Conservation (phyloP, 2,888 invertebrate genomes). For the Yponomeuta malinellus region DNA sequence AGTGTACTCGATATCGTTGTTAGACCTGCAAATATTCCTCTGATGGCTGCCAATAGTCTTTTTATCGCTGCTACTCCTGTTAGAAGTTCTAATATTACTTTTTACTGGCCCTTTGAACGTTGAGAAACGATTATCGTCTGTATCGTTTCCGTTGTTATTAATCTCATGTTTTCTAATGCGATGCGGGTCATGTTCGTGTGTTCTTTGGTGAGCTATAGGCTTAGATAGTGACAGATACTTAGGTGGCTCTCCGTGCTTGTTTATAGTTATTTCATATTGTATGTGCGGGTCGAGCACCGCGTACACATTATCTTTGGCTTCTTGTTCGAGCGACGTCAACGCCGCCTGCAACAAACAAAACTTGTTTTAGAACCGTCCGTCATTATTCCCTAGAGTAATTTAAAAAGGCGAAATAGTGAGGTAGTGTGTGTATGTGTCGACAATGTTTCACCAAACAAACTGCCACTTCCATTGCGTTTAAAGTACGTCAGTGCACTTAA, state of each 20-base stretch:
- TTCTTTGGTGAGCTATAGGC: conserved; percentile 70
- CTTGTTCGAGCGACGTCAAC: conserved; percentile 66
- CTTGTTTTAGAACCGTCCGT: conserved; percentile 6
- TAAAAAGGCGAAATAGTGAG: neutral
- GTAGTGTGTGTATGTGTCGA: conserved; percentile 1
- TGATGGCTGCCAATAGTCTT: conserved; percentile 34
- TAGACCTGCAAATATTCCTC: conserved; percentile 48
- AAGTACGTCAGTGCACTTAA: neutral
- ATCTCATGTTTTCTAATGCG: conserved; percentile 44
- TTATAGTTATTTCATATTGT: conserved; percentile 73
- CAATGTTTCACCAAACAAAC: conserved; percentile 1
- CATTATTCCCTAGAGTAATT: conserved; percentile 1
- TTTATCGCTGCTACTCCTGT: conserved; percentile 40
- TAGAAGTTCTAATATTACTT: conserved; percentile 33
- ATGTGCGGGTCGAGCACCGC: conserved; percentile 73
- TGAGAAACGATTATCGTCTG: conserved; percentile 37
- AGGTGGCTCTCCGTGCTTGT: conserved; percentile 71
- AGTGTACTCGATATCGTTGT: conserved; percentile 62
- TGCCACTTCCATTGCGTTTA: neutral
- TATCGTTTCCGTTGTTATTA: conserved; percentile 47
- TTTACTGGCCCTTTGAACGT: conserved; percentile 38
- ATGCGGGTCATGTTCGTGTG: conserved; percentile 58
- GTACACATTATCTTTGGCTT: conserved; percentile 75
- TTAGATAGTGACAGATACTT: conserved; percentile 70
- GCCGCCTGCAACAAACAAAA: conserved; percentile 51